phyloP scores from a whole-genome alignment of 2,888 invertebrate genomes.

The Drosophila eohydei region DNA sequence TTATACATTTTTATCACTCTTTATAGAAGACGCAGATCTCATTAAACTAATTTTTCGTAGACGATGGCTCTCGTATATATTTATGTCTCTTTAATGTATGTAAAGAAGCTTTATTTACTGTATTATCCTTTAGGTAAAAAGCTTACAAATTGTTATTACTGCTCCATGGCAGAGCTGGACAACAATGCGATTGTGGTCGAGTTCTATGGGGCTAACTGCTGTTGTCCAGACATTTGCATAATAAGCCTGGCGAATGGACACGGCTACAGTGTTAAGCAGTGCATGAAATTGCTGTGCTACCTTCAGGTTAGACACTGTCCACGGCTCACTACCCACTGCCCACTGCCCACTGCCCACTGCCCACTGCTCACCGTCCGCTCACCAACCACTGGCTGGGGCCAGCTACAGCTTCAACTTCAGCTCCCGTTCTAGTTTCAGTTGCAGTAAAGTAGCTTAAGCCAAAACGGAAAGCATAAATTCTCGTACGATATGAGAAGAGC shows the following conservation, averaged over 20 bases:
- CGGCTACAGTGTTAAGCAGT: slow-evolving; percentile 64
- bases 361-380: too few species aligned
- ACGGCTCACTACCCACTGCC: slow-evolving; percentile 5
- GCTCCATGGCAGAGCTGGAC: slow-evolving; percentile 15
- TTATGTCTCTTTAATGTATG: slow-evolving; percentile 19
- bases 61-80: not conserved
- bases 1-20: too few species aligned
- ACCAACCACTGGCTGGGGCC: not conserved
- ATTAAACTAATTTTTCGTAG: not conserved
- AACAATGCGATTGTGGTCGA: slow-evolving; percentile 66
- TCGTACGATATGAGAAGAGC: slow-evolving; percentile 75
- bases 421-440: slow-evolving; percentile 4
- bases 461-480: slow-evolving; percentile 78
- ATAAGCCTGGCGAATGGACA: slow-evolving; percentile 69
- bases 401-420: not conserved
- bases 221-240: slow-evolving; percentile 70
- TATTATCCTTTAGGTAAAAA: slow-evolving; percentile 29
- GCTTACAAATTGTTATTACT: slow-evolving; percentile 61
- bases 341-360: not conserved
- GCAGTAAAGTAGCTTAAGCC: slow-evolving; percentile 51
- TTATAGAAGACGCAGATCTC: not conserved
- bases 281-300: slow-evolving; percentile 75
- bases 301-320: slow-evolving; percentile 54
- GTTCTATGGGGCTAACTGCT: slow-evolving; percentile 29
- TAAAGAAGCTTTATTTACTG: slow-evolving; percentile 32